A percentile compares a stretch with the other conserved stretches of the same genome.
Conservation (phyloP, 1,140 invertebrate species). For the Campoletis sonorensis region DNA sequence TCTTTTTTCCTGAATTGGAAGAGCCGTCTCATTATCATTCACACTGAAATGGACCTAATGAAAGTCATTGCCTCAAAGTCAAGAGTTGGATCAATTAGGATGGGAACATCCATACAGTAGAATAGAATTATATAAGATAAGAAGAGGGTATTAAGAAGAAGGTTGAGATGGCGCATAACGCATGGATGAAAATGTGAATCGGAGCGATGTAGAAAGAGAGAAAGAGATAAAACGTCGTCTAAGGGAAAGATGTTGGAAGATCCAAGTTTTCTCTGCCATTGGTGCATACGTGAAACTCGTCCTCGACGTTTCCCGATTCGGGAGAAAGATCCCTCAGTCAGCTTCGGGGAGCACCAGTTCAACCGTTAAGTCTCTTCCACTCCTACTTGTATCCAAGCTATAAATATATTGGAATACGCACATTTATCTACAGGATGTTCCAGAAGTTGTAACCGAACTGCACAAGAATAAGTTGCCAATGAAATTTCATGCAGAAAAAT, state of each 20-base stretch:
- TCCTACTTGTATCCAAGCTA: not conserved
- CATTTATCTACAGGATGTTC: not conserved
- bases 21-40: not conserved
- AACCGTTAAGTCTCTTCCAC: slow-evolving; percentile 24
- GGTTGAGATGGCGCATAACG: slow-evolving; percentile 17
- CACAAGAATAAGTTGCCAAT: too few species aligned
- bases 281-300: slow-evolving; percentile 36
- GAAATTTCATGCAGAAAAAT: too few species aligned
- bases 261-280: not conserved
- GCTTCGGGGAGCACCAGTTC: slow-evolving; percentile 36
- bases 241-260: not conserved
- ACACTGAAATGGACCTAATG: not conserved
- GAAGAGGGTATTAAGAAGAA: not conserved
- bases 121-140: not conserved
- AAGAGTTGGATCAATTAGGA: too few species aligned
- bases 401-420: too few species aligned
- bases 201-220: slow-evolving; percentile 3
- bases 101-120: not conserved
- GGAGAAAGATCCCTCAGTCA: slow-evolving; percentile 26
- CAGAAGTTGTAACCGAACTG: too few species aligned
- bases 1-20: not conserved
- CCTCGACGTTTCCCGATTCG: slow-evolving; percentile 31
- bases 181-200: slow-evolving; percentile 35
- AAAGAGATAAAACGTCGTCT: not conserved
- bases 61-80: not conserved